Base-by-base conservation (phyloP, 2,888 invertebrate genomes). In the Brachypalpus laphriformis region DNA sequence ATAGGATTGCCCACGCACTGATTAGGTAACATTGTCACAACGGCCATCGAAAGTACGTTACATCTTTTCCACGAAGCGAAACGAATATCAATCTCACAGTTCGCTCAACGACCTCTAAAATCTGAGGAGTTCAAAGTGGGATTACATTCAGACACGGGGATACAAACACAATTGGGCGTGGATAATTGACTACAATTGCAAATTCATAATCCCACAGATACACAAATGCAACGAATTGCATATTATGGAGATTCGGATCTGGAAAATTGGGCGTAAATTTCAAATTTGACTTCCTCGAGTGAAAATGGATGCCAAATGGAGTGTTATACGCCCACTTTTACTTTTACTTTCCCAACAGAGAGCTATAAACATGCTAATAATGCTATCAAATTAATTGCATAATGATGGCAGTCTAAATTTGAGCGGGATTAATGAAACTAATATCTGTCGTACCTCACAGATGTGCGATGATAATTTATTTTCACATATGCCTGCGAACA, bases 1-100 rank as follows among this genome's bases (percentile, higher is more conserved):
- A 78, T 54, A 37, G 20, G 66, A 42, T 65, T 71, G 37, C 82
- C 77, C 71, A 77, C 77, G 65, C 77, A 56, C 59, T 61, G 42
- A 82, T 72, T 59, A 54, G 28, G 66, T 66, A 66, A 72, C 40
- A 65, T 68, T 56, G 68, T 68, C 66, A 61, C 42, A 22, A 11
- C 9, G 37, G 16, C 20, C 28, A 47, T 22, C 28, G 45, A 40
- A 18, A 22, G 18, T 49, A 72, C 14, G 11, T 80, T 49, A 65
- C 45, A 22, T 31, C 9, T 59, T 16, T 31, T 28, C 31, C 3
- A n/a, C 3, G 14, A 16, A 63, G 3, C 25, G 25, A 9, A 7
- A 4, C 16, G 25, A 25, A 25, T 42, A 18, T 1, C n/a, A 25
- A 61, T 61, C 42, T 14, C 42, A 49, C 22, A 28, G 4, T 61